phyloP scores from a whole-genome alignment of 1,140 invertebrate genomes.

The Lepidurus arcticus region DNA sequence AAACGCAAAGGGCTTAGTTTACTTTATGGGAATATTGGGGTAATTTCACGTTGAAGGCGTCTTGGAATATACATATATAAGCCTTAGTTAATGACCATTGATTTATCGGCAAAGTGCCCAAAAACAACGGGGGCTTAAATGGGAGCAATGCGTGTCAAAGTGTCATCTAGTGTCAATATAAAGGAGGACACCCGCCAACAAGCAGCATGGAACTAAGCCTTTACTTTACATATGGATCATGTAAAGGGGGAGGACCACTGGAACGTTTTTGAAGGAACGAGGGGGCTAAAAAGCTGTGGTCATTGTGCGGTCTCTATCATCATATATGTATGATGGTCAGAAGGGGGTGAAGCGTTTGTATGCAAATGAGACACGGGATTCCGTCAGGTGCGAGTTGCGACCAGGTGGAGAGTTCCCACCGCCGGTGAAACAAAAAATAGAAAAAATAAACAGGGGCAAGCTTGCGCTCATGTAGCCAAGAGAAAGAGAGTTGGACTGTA shows the following conservation, averaged over 20 bases:
- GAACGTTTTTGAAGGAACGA: background rate
- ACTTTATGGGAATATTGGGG: background rate
- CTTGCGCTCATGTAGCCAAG: background rate
- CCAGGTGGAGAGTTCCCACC: conserved; percentile 16
- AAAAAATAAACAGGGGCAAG: background rate
- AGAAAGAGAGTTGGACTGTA: background rate
- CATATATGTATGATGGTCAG: conserved; percentile 18
- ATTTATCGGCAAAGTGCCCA: background rate
- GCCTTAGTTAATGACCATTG: background rate
- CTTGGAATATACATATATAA: background rate
- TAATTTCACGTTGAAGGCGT: background rate
- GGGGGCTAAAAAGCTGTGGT: background rate
- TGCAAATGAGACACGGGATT: conserved; percentile 18
- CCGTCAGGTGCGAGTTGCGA: conserved; percentile 8
- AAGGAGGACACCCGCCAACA: background rate
- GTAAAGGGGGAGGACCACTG: background rate
- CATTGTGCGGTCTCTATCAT: conserved; percentile 3
- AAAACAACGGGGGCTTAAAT: background rate
- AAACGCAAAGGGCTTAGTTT: background rate
- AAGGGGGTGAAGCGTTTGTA: conserved; percentile 21
- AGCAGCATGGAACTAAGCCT: conserved; percentile 1
- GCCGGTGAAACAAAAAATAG: background rate
- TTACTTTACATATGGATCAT: background rate
- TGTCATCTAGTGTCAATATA: background rate
- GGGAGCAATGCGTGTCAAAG: background rate